A percentile compares a stretch with the other conserved stretches of the same genome.
These are phyloP conservation scores for Porites lutea DNA, from an alignment of 64 coral and sea anemone species.

Conservation along the genomic window DNA sequence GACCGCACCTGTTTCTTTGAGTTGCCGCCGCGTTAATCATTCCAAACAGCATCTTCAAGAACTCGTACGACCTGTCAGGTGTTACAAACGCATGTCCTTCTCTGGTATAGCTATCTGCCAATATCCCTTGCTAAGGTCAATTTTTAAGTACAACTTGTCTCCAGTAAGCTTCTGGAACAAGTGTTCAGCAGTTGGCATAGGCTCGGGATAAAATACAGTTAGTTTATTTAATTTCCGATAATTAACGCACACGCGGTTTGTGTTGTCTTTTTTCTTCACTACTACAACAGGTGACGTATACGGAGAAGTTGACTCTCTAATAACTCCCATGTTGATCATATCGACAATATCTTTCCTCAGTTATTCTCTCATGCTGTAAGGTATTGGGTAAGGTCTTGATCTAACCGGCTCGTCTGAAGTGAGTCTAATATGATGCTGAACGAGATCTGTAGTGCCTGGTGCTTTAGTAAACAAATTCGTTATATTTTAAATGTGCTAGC, in stretches of 20 bases:
- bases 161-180: constrained; percentile 52
- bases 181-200: constrained; percentile 47
- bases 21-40: constrained; percentile 69
- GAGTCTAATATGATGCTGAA: too few relatives aligned
- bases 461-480: too few relatives aligned
- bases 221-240: constrained; percentile 61
- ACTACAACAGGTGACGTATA: constrained; percentile 57
- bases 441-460: too few relatives aligned
- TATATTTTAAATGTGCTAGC: too few relatives aligned
- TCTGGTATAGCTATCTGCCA: constrained; percentile 37
- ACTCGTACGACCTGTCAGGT: constrained; percentile 53
- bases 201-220: constrained; percentile 52
- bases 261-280: constrained; percentile 61
- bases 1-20: too few relatives aligned
- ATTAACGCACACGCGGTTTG: constrained; percentile 53
- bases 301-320: constrained; percentile 49
- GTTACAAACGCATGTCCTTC: constrained; percentile 59
- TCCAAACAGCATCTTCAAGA: constrained; percentile 61
- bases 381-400: too few relatives aligned
- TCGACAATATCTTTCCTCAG: constrained; percentile 27
- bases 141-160: constrained; percentile 35
- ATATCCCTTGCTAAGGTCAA: constrained; percentile 71
- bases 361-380: too few relatives aligned
- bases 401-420: too few relatives aligned
- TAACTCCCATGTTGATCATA: constrained; percentile 38